Evolutionary conservation across 2,113 vertebrate species (phyloP).

Genomic region (Aythya baeri): DNA sequence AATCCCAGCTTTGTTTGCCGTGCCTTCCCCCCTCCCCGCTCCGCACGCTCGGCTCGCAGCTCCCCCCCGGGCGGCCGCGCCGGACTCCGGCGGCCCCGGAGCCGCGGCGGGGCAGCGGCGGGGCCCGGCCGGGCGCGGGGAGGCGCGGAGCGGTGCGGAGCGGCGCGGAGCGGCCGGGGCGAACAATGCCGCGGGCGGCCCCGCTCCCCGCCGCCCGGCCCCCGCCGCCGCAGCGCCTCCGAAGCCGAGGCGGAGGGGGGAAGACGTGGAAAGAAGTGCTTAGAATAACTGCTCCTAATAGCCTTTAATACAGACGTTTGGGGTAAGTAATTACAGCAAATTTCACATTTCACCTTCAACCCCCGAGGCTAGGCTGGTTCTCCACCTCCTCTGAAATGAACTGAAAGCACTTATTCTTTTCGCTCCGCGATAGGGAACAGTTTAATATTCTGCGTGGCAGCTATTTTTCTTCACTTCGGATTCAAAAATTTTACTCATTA

Average conservation of each 20-base stretch:
- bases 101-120: not conserved
- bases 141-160: slow-evolving; percentile 58
- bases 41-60: slow-evolving; percentile 13
- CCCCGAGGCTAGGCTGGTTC: slow-evolving; percentile 81
- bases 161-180: not conserved
- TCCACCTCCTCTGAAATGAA: slow-evolving; percentile 84
- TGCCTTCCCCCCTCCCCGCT: slow-evolving; percentile 33
- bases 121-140: not conserved
- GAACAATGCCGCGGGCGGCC: slow-evolving; percentile 61
- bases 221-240: not conserved
- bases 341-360: slow-evolving; percentile 89
- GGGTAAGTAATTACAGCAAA: slow-evolving; percentile 89
- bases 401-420: slow-evolving; percentile 81
- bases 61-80: slow-evolving; percentile 71
- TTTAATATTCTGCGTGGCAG: slow-evolving; percentile 76
- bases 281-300: slow-evolving; percentile 92
- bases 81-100: too few species aligned
- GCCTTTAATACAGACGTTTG: slow-evolving; percentile 90
- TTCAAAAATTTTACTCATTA: slow-evolving; percentile 74
- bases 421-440: slow-evolving; percentile 68
- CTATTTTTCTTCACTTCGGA: slow-evolving; percentile 70
- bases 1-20: slow-evolving; percentile 81
- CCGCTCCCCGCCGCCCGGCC: not conserved
- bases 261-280: slow-evolving; percentile 82
- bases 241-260: slow-evolving; percentile 53